Evolutionary conservation across 2,888 invertebrate genomes (phyloP).

Genomic region (Punctoribates punctum): DNA sequence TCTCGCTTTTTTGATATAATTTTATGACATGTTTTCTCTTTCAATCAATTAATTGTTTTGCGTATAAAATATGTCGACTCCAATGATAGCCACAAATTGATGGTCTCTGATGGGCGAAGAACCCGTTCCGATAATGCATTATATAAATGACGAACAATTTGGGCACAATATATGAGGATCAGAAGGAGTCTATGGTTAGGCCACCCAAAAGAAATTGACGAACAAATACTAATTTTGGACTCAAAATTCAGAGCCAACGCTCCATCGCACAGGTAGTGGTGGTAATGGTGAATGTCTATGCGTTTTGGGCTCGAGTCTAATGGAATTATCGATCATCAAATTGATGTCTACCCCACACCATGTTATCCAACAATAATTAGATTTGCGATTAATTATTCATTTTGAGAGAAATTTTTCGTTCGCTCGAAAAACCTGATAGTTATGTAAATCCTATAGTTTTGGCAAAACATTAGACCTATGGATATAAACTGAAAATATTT

Average conservation of each 20-base stretch:
- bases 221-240: neutral
- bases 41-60: neutral
- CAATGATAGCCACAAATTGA: conserved; percentile 3
- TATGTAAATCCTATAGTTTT: neutral
- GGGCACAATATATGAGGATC: neutral
- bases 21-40: too few relatives aligned
- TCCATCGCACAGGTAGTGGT: neutral
- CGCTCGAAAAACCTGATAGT: neutral
- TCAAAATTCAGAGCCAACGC: neutral
- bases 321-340: conserved; percentile 15
- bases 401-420: neutral
- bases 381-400: neutral
- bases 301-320: neutral
- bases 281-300: neutral
- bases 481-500: neutral
- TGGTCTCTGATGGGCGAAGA: conserved; percentile 11
- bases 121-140: conserved; percentile 8
- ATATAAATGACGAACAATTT: neutral
- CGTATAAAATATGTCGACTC: neutral
- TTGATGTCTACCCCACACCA: conserved; percentile 9
- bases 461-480: neutral
- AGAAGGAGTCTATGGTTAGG: neutral
- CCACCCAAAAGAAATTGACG: neutral
- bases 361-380: neutral
- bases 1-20: too few relatives aligned